phyloP scores from a whole-genome alignment of 92 coral and sea anemone genomes.

The Palythoa caribaeorum region DNA sequence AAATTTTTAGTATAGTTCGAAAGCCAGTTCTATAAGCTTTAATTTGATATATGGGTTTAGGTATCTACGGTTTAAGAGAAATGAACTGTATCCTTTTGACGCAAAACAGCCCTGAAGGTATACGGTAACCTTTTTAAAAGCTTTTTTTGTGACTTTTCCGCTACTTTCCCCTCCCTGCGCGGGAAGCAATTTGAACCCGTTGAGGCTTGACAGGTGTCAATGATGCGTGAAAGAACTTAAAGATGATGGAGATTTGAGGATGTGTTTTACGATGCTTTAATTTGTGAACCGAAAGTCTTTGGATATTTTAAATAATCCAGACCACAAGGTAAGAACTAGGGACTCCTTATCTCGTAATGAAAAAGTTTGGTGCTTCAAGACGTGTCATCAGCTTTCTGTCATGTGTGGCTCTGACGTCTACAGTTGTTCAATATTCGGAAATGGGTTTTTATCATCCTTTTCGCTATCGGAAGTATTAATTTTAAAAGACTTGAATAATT shows the following conservation, averaged over 20 bases:
- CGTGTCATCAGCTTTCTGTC: background rate
- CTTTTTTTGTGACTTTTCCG: too few relatives aligned
- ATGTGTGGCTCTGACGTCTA: background rate
- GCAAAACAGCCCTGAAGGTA: too few relatives aligned
- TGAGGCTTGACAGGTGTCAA: too few relatives aligned
- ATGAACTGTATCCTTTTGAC: too few relatives aligned
- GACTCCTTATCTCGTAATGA: background rate
- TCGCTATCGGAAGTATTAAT: background rate
- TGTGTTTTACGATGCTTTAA: background rate
- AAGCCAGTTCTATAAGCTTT: too few relatives aligned
- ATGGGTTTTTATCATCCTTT: background rate
- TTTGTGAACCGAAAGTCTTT: background rate
- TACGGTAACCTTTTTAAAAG: too few relatives aligned
- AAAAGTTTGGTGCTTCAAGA: background rate
- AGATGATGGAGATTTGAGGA: background rate
- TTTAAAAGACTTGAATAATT: background rate
- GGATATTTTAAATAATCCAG: background rate
- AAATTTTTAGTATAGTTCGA: too few relatives aligned
- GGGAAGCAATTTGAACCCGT: too few relatives aligned
- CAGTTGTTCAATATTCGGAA: background rate
- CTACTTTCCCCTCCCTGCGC: too few relatives aligned
- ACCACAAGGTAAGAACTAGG: background rate
- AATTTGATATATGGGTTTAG: too few relatives aligned
- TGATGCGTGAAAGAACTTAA: background rate
- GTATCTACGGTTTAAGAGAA: too few relatives aligned